phyloP scores from a whole-genome alignment of 37 sponge, comb jelly and placozoan genomes.

The Sycon ciliatum region DNA sequence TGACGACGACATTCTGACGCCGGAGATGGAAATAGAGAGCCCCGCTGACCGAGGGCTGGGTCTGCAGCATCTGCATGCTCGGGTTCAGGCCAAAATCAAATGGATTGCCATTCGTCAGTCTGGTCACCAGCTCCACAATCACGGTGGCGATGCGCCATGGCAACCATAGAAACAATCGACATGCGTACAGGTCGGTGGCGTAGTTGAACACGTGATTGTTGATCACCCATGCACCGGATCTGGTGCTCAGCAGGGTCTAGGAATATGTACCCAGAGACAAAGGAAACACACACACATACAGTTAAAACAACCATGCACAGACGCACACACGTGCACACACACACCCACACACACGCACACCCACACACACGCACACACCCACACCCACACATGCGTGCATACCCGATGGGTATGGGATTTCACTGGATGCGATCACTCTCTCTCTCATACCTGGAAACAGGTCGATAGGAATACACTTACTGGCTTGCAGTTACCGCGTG shows the following conservation, averaged over 20 bases:
- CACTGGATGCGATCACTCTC: too few relatives aligned
- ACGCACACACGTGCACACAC: too few relatives aligned
- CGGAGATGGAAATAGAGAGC: slow-evolving; percentile 22
- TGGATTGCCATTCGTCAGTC: slow-evolving; percentile 11
- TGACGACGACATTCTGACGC: neutral
- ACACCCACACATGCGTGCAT: too few relatives aligned
- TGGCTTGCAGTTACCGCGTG: slow-evolving; percentile 42
- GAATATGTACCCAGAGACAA: neutral
- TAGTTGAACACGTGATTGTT: slow-evolving; percentile 11
- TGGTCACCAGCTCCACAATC: slow-evolving; percentile 14
- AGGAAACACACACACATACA: too few relatives aligned
- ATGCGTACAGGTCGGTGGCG: slow-evolving; percentile 17
- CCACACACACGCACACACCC: too few relatives aligned
- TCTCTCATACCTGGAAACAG: too few relatives aligned
- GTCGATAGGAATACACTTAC: too few relatives aligned
- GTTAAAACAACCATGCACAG: too few relatives aligned
- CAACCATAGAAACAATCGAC: neutral
- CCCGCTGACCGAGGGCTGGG: slow-evolving; percentile 24
- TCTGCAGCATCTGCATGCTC: neutral
- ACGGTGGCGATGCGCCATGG: slow-evolving; percentile 11
- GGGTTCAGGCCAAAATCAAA: slow-evolving; percentile 26
- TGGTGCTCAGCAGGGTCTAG: slow-evolving; percentile 13
- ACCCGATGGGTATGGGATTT: too few relatives aligned
- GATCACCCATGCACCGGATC: slow-evolving; percentile 26
- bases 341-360: too few relatives aligned